These are phyloP conservation scores for Phortica magna DNA, from an alignment of 2,888 invertebrate species.

Conservation along the genomic window DNA sequence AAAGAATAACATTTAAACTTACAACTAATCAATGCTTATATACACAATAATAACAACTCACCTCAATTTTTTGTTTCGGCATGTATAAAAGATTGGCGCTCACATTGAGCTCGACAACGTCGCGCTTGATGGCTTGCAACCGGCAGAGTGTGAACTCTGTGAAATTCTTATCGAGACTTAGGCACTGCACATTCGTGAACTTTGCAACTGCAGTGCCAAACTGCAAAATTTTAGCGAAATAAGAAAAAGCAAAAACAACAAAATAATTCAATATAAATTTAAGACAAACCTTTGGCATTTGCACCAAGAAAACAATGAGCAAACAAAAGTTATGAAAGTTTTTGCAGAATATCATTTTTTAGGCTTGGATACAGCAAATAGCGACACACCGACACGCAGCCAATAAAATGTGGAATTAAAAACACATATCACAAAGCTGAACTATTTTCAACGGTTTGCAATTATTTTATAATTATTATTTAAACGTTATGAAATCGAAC, in stretches of 20 bases:
- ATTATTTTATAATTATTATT: constrained; percentile 13
- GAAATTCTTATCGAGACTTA: constrained; percentile 51
- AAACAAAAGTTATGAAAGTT: neutral
- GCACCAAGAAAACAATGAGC: constrained; percentile 33
- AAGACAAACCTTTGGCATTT: constrained; percentile 53
- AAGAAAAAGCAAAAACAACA: neutral
- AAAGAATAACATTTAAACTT: neutral
- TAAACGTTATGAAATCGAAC: neutral
- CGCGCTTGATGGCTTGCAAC: constrained; percentile 60
- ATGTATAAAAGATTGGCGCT: constrained; percentile 45
- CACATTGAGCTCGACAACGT: constrained; percentile 62
- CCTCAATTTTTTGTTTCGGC: constrained; percentile 54
- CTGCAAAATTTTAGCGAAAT: constrained; percentile 38
- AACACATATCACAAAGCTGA: neutral
- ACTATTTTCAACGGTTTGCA: neutral
- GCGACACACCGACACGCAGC: too few species aligned
- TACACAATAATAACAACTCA: constrained; percentile 49
- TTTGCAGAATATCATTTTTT: neutral
- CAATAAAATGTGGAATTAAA: neutral
- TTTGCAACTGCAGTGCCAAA: constrained; percentile 54
- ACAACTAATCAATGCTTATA: neutral
- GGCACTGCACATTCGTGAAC: constrained; percentile 64
- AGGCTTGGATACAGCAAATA: too few species aligned
- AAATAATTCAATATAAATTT: neutral
- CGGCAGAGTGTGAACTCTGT: constrained; percentile 56